Evolutionary conservation across 2,797 vertebrate species (phyloP).

Genomic region (Microcaecilia unicolor): DNA sequence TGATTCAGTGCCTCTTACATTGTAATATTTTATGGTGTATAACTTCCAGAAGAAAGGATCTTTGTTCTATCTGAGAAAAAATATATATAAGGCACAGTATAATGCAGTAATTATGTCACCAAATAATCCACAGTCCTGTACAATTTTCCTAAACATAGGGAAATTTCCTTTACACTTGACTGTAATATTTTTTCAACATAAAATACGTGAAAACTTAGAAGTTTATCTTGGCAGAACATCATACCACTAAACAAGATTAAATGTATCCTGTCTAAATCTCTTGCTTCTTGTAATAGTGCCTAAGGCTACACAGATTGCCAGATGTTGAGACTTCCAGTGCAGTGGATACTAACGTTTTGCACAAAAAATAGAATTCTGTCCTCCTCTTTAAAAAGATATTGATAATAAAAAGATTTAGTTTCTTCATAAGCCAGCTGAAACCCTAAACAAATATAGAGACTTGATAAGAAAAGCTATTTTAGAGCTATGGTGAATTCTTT

Average conservation of each 20-base stretch:
- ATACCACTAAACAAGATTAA: conserved; percentile 56
- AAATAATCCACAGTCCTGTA: conserved; percentile 11
- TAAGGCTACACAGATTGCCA: conserved; percentile 41
- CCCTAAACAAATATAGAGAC: too few relatives aligned
- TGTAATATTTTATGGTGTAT: conserved; percentile 3
- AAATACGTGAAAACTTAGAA: conserved; percentile 46
- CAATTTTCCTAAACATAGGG: conserved; percentile 32
- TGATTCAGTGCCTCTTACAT: conserved; percentile 8
- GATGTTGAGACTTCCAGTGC: conserved; percentile 36
- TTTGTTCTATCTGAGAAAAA: conserved; percentile 33
- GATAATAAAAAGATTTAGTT: too few relatives aligned
- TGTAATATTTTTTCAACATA: conserved; percentile 50
- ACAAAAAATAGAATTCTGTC: conserved; percentile 7
- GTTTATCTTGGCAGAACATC: conserved; percentile 56
- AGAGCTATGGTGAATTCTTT: too few relatives aligned
- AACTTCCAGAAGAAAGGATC: conserved; percentile 2
- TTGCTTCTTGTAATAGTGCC: conserved; percentile 49
- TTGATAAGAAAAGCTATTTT: too few relatives aligned
- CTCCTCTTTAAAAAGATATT: conserved; percentile 5
- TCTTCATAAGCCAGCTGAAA: too few relatives aligned
- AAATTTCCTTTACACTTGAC: conserved; percentile 61
- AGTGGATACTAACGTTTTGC: conserved; percentile 21
- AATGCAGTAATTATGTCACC: conserved; percentile 32
- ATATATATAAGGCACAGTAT: conserved; percentile 22
- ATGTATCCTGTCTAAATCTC: conserved; percentile 60